Conservation (phyloP, 35 echinoderm and acorn worm genomes). For the Patiria miniata region DNA sequence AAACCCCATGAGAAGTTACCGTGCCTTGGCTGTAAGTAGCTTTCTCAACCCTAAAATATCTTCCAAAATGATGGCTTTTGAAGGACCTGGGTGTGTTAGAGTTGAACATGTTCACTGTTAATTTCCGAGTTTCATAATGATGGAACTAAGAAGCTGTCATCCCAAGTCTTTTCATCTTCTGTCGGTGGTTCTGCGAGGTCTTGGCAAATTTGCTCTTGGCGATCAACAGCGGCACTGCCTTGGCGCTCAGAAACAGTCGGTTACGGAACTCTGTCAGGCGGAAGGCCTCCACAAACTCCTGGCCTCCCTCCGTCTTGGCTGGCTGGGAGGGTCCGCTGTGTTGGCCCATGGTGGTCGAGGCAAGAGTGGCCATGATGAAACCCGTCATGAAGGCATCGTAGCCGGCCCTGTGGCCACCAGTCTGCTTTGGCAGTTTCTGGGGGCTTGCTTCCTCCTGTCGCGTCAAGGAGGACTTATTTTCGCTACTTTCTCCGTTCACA, state of each 20-base stretch:
- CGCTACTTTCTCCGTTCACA: background rate
- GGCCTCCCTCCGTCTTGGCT: background rate
- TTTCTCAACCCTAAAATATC: too few species aligned
- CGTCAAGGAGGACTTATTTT: background rate
- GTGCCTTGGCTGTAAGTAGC: too few species aligned
- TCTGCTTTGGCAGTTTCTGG: conserved; percentile 26
- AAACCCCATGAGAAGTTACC: too few species aligned
- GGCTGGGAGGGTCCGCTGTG: background rate
- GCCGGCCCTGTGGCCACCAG: conserved; percentile 81
- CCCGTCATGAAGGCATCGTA: conserved; percentile 99
- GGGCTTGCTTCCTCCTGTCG: background rate
- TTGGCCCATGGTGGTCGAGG: conserved; percentile 33
- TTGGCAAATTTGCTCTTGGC: conserved; percentile 84
- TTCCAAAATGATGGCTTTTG: too few species aligned
- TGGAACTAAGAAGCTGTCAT: background rate
- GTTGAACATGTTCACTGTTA: too few species aligned
- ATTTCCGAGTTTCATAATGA: too few species aligned
- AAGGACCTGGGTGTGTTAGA: too few species aligned
- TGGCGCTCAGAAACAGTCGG: conserved; percentile 79
- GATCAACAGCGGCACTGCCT: conserved; percentile 74
- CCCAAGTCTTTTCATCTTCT: conserved; percentile 67
- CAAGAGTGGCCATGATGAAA: conserved; percentile 73
- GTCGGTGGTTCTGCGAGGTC: conserved; percentile 68
- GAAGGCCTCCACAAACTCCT: conserved; percentile 28
- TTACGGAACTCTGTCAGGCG: conserved; percentile 55